Evolutionary conservation across 2,888 invertebrate genomes (phyloP).

Genomic region (Drosophila anomelani): DNA sequence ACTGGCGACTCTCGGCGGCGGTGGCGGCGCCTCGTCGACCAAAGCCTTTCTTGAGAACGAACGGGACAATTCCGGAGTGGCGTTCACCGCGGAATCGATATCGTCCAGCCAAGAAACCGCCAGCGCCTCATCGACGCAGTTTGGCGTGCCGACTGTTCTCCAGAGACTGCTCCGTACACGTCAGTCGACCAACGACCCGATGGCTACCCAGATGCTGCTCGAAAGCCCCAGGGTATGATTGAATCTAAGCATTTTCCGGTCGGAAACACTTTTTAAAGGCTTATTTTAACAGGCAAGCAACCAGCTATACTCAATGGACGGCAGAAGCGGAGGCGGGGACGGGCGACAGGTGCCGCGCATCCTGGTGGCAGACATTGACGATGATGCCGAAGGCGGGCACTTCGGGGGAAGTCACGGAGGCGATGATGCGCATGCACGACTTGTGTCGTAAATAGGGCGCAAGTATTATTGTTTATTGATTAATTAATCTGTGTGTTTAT

Average conservation of each 20-base stretch:
- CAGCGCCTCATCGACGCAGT: conserved; percentile 56
- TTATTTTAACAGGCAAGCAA: conserved; percentile 53
- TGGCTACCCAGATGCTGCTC: conserved; percentile 74
- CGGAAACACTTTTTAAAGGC: not conserved
- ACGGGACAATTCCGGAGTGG: conserved; percentile 23
- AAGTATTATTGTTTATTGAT: not conserved
- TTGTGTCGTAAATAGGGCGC: conserved; percentile 74
- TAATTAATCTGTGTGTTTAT: not conserved
- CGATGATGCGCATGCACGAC: conserved; percentile 79
- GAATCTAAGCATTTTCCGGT: not conserved
- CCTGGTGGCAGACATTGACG: conserved; percentile 68
- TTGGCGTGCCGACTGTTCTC: conserved; percentile 63
- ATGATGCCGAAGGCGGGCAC: conserved; percentile 63
- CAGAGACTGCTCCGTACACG: conserved; percentile 68
- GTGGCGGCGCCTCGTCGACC: conserved; percentile 11
- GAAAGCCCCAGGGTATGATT: conserved; percentile 67
- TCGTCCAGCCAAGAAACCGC: conserved; percentile 16
- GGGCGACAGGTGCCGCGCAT: conserved; percentile 33
- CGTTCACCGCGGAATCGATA: conserved; percentile 20
- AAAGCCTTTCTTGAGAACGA: conserved; percentile 53
- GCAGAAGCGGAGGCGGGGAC: conserved; percentile 28
- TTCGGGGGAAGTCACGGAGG: conserved; percentile 69
- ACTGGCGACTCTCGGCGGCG: conserved; percentile 70
- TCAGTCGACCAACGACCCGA: conserved; percentile 46
- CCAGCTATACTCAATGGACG: conserved; percentile 62